phyloP scores from a whole-genome alignment of 2,113 vertebrate species.

The Nanorana parkeri region DNA sequence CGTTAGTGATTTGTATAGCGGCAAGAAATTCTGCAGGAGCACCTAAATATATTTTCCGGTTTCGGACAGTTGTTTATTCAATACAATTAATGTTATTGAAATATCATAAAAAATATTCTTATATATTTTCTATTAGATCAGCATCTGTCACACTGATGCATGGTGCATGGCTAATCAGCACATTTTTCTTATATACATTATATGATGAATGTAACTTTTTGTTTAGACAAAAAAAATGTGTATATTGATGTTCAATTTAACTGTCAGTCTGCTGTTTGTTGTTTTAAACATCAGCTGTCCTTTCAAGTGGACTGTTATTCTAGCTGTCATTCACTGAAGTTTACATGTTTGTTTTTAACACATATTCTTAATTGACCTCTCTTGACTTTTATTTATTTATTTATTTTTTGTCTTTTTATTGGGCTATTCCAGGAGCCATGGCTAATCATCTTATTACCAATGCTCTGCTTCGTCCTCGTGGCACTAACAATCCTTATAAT shows the following conservation, averaged over 20 bases:
- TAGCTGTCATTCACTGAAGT: conserved; percentile 79
- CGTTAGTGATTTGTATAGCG: too few species aligned
- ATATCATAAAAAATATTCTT: too few species aligned
- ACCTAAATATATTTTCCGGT: too few species aligned
- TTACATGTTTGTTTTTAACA: conserved; percentile 51
- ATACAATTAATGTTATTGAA: too few species aligned
- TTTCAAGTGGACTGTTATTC: conserved; percentile 79
- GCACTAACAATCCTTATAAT: conserved; percentile 99
- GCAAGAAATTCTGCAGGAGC: too few species aligned
- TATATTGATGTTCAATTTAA: background rate
- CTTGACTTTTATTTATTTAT: conserved; percentile 69
- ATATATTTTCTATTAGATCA: too few species aligned
- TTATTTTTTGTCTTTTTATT: conserved; percentile 83
- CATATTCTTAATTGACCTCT: conserved; percentile 79
- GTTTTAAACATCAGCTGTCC: background rate
- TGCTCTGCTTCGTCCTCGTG: conserved; percentile 99
- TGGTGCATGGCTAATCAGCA: background rate
- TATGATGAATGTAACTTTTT: too few species aligned
- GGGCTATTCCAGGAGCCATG: conserved; percentile 99
- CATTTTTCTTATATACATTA: background rate
- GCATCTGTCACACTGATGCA: background rate
- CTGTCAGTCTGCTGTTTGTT: background rate
- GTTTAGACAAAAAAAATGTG: background rate
- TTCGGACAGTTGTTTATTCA: too few species aligned
- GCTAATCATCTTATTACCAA: conserved; percentile 99